Evolutionary conservation across 2,113 vertebrate genomes (phyloP), one percentile per base, ranked within the genome.

Genomic region (Lagopus muta): DNA sequence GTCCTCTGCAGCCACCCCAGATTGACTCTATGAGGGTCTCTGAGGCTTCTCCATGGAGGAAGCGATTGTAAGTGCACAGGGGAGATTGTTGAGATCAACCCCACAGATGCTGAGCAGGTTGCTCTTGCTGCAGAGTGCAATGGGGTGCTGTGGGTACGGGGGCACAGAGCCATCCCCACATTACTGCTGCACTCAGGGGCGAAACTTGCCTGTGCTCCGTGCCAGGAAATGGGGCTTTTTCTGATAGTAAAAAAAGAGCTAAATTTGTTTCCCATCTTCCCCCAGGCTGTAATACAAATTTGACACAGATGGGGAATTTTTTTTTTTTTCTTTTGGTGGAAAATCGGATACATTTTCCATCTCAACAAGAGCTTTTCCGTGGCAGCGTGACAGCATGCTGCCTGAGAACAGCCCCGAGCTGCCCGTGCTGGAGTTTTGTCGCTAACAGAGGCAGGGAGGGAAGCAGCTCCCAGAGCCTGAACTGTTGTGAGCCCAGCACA

Each of bases 181-280:
- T 16, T 40, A 2, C 60, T 21, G 16, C 82, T 3, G 1, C 0
- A 28, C 91, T 34, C 54, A 0, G 0, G 27, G 81, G 47, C 1
- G 0, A 67, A 86, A 47, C 42, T 47, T 3, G 1, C 11, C 78
- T 64, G 48, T 14, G 38, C 36, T 75, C 48, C 58, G 40, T 0
- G 1, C 87, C 81, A 85, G 92, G 73, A 93, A 96, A 89, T 0
- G 1, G 72, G 81, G 48, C 16, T 92, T 88, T 82, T 85, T 60
- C 74, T 91, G 83, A 95, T 86, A 92, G 77, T 8, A 17, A 42
- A 43, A 50, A 57, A 38, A 24, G 5, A 78, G 78, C 81, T 84
- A 80, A 92, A 94, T 92, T 95, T 91, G 95, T 94, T 95, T 93
- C 89, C 73, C 87, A 74, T 91, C 87, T 91, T 52, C 60, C 92